Evolutionary conservation across 2,797 vertebrate species (phyloP).

Genomic region (Pyrocephalus nanus): DNA sequence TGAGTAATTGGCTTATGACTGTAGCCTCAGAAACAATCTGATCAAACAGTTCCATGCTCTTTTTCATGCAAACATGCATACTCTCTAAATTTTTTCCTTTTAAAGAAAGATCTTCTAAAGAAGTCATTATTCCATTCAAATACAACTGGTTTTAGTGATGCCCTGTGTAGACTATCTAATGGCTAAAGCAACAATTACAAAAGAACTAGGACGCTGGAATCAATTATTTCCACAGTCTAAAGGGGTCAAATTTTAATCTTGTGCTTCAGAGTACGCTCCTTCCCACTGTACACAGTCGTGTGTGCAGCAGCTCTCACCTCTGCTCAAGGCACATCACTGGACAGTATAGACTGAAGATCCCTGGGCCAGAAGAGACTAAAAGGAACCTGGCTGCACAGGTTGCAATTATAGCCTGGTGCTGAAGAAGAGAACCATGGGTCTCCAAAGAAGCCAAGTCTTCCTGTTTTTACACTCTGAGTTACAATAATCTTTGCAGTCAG

Average conservation of each 20-base stretch:
- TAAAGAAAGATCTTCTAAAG: background rate
- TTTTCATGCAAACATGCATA: background rate
- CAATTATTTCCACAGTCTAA: background rate
- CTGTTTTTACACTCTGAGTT: background rate
- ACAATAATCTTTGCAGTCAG: background rate
- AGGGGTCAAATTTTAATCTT: background rate
- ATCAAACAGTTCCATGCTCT: background rate
- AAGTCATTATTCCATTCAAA: background rate
- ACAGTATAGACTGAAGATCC: background rate
- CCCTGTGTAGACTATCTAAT: background rate
- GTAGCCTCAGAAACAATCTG: background rate
- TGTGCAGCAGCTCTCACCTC: background rate
- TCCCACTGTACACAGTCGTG: background rate
- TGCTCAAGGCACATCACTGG: background rate
- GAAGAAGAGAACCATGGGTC: background rate
- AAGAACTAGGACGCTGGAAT: background rate
- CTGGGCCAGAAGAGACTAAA: background rate
- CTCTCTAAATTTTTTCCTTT: background rate
- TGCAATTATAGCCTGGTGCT: background rate
- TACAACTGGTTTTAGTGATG: background rate
- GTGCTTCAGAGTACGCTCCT: background rate
- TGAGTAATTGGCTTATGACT: background rate
- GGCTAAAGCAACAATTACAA: background rate
- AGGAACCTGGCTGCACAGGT: background rate
- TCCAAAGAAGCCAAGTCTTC: background rate